Evolutionary conservation across 2,797 vertebrate species (phyloP).

Genomic region (Toxotes lorentzi): DNA sequence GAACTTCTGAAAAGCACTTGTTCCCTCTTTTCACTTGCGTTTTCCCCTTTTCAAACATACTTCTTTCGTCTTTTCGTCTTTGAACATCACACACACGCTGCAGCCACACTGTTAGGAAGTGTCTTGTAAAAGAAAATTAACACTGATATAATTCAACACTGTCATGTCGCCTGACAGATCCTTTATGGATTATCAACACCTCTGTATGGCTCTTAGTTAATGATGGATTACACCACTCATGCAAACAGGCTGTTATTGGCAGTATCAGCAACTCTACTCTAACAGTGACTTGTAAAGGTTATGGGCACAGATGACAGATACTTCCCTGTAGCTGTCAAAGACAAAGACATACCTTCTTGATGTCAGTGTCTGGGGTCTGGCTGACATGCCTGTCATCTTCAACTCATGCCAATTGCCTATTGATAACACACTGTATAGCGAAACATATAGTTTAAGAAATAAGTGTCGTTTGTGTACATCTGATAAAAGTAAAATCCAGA

Average conservation of each 20-base stretch:
- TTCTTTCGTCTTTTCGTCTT: no score
- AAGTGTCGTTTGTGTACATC: background rate
- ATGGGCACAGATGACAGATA: conserved; percentile 20
- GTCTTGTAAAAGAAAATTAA: conserved; percentile 1
- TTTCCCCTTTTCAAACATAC: conserved; percentile 12
- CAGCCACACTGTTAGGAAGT: background rate
- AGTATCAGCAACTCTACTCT: conserved; percentile 3
- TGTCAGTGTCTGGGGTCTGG: conserved; percentile 17
- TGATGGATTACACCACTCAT: conserved; percentile 12
- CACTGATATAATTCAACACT: background rate
- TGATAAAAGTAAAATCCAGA: background rate
- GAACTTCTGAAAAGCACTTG: conserved; percentile 9
- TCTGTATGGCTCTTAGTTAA: conserved; percentile 10
- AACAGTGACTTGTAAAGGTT: background rate
- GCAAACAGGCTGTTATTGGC: conserved; percentile 36
- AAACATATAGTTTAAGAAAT: background rate
- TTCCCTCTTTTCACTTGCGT: conserved; percentile 21
- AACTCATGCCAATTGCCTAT: background rate
- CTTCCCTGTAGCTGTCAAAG: conserved; percentile 25
- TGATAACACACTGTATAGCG: background rate
- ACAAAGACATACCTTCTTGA: conserved; percentile 44
- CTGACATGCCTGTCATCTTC: background rate
- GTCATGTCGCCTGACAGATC: conserved; percentile 17
- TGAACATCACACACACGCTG: background rate
- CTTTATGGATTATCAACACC: conserved; percentile 9